Evolutionary conservation across 2,797 vertebrate species (phyloP), one percentile per base, ranked within the genome.

Genomic region (Danio kyathit): DNA sequence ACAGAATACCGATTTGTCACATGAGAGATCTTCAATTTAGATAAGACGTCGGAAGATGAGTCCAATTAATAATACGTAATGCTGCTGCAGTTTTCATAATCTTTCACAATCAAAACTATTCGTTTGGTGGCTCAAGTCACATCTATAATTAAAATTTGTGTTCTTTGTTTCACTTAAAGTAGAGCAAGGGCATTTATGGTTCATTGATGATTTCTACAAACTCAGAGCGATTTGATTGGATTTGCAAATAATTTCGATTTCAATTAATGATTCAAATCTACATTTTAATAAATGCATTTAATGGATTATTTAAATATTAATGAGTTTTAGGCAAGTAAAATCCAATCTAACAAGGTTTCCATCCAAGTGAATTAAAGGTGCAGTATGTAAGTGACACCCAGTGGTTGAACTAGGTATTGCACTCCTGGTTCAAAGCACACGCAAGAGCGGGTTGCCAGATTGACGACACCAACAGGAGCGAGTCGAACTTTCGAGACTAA

Each of bases 1-100:
- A 73, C 76, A 57, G 83, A 74, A 83, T 17, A 60, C 40, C 1
- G 16, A 64, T 82, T 65, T 83, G 51, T 82, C 69, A 83, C 61
- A 51, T 59, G 38, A 69, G 69, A 75, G 65, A 78, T 48, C 43
- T 79, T 73, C 29, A 74, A 63, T 67, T 13, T 17, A 71, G 66
- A 79, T 61, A 7, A 52, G 44, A 74, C 40, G n/a, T 43, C 19
- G 43, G 38, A 44, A 46, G 52, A 73, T 51, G 11, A 78, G 29
- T 66, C 56, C 19, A 64, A 71, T 66, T 65, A 85, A 51, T 13
- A n/a, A 43, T 21, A 6, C 17, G 38, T 4, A 10, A 43, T 9
- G 40, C 49, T 14, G 3, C 19, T 21, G 52, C 4, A 49, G 74
- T 67, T 56, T 59, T 74, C 16, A 46, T n/a, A 6, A 14, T 54